These are phyloP conservation scores for Nesoenas mayeri DNA, from an alignment of 2,113 vertebrate genomes.

Conservation along the genomic window DNA sequence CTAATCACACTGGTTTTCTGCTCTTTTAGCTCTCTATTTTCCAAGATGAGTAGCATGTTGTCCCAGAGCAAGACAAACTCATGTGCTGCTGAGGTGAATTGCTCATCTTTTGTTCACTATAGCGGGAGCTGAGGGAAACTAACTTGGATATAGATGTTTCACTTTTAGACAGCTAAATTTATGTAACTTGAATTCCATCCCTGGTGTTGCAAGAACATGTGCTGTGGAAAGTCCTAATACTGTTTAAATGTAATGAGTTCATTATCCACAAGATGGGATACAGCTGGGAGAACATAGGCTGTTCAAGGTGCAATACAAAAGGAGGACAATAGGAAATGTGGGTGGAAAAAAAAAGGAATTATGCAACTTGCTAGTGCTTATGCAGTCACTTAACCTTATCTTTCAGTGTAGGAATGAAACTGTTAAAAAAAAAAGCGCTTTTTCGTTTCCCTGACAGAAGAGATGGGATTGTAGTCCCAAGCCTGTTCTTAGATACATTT, in stretches of 20 bases:
- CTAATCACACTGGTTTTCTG: neutral
- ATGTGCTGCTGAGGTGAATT: neutral
- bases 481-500: neutral
- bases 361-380: neutral
- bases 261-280: neutral
- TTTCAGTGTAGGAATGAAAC: neutral
- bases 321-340: neutral
- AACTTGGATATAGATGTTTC: neutral
- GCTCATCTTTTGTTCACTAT: neutral
- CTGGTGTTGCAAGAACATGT: neutral
- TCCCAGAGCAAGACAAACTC: neutral
- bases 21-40: neutral
- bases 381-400: neutral
- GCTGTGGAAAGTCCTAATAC: neutral
- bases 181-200: neutral
- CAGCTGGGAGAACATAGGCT: neutral
- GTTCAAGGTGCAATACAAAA: neutral
- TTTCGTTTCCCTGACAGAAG: neutral
- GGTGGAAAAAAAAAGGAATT: neutral
- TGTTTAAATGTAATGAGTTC: neutral
- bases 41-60: neutral
- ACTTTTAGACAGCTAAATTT: neutral
- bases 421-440: neutral
- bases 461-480: neutral
- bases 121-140: neutral